phyloP scores from a whole-genome alignment of 2,113 vertebrate genomes.

The Gallinago media region DNA sequence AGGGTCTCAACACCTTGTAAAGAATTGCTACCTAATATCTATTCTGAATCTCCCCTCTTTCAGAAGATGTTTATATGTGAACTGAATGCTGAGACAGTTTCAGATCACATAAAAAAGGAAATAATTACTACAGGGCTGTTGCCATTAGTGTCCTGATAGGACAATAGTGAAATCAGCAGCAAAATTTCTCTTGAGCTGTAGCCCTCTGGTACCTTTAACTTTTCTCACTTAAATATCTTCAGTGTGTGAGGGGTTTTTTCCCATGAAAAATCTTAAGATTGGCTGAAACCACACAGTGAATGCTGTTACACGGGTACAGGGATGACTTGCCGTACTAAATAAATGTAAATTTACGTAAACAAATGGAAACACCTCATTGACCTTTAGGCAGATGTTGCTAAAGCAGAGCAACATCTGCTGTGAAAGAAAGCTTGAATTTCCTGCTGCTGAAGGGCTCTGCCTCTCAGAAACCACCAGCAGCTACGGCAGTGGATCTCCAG shows the following conservation, averaged over 20 bases:
- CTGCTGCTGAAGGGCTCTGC: background rate
- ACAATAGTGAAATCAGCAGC: background rate
- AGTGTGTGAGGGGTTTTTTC: background rate
- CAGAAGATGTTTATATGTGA: background rate
- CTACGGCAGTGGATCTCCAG: background rate
- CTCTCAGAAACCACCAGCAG: background rate
- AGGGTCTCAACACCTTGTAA: too few species aligned
- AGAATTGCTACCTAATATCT: too few species aligned
- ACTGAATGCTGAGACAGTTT: background rate
- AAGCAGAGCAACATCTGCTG: background rate
- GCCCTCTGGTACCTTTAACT: background rate
- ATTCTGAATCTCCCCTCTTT: too few species aligned
- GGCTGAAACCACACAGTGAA: fast-evolving
- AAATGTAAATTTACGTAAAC: background rate
- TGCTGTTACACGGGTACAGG: background rate
- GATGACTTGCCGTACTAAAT: too few species aligned
- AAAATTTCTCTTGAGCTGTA: background rate
- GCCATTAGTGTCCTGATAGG: background rate
- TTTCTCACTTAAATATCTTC: background rate
- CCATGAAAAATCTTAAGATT: background rate
- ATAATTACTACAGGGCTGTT: background rate
- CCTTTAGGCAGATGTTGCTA: background rate
- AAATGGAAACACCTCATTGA: background rate
- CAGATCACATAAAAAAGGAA: background rate
- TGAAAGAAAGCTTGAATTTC: background rate